A percentile compares a stretch with the other conserved stretches of the same genome.
phyloP scores from a whole-genome alignment of 1,140 invertebrate species.

The Panagrolaimus sp. region DNA sequence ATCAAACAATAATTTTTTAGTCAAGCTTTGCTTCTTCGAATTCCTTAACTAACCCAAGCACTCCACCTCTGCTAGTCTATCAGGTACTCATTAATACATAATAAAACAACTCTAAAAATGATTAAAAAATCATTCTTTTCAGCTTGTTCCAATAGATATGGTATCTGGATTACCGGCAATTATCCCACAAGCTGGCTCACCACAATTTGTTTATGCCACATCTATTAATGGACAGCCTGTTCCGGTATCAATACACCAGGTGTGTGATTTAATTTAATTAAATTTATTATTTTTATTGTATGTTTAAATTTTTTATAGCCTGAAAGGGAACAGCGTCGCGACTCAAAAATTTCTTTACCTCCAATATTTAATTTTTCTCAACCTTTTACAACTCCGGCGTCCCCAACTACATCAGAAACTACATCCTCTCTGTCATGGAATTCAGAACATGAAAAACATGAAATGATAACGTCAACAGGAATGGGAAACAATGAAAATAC shows the following conservation, averaged over 20 bases:
- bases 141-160: slow-evolving; percentile 7
- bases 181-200: neutral
- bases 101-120: too few species aligned
- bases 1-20: too few species aligned
- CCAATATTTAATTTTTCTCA: neutral
- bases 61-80: too few species aligned
- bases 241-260: neutral
- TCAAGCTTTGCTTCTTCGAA: too few species aligned
- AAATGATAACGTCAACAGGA: too few species aligned
- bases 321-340: neutral
- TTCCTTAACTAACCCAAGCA: too few species aligned
- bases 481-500: too few species aligned
- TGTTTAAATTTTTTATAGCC: neutral
- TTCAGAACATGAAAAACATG: neutral
- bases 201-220: slow-evolving; percentile 11
- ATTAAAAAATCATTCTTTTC: too few species aligned
- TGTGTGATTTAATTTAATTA: slow-evolving; percentile 1
- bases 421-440: neutral
- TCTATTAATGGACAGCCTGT: slow-evolving; percentile 9
- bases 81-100: too few species aligned
- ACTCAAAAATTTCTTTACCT: slow-evolving; percentile 1
- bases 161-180: slow-evolving; percentile 7
- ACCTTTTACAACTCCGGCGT: neutral
- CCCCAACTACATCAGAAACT: slow-evolving; percentile 4
- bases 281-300: neutral